Base-by-base conservation (phyloP, 2,888 invertebrate species). In the Apocheima hispidaria region DNA sequence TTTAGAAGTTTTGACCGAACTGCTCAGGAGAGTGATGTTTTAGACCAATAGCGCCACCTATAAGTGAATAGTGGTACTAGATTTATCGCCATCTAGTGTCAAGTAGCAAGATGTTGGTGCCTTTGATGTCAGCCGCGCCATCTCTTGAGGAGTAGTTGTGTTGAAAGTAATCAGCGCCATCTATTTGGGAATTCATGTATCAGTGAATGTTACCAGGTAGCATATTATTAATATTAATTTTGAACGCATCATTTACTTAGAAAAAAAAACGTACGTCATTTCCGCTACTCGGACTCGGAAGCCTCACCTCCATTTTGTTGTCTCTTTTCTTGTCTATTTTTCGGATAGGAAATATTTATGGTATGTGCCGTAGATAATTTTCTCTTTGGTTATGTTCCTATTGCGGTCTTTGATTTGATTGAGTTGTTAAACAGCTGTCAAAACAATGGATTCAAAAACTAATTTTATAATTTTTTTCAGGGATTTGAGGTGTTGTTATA, bases 351-450 rank as follows among this genome's bases (percentile, higher is more conserved):
- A 82, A 84, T 83, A 84, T 90, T 90, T 92, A 90, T 91, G 92
- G 81, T 85, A 87, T 83, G 90, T 88, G 88, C 92, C 91, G 93
- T 93, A 92, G 93, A 93, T 93, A 90, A 92, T 90, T 88, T 87
- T 86, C 90, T 92, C 92, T 92, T 90, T 92, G 92, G 90, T 84
- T 81, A 79, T 73, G 50, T 51, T 51, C 40, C 70, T 66, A 61
- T 72, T 72, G 80, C 88, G 80, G 83, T 87, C 87, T 87, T 72
- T 89, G 89, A 86, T 84, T 76, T 77, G 68, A 70, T 51, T 56
- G 44, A 26, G 26, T n/a, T n/a, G n/a, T n/a, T n/a, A 44, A 44
- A 44, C 48, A 61, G 40, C 76, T 86, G 86, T 90, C 89, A 90
- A 82, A 87, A 88, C 86, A 87, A 87, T 91, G 88, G 68, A 69